Evolutionary conservation across 2,888 invertebrate species (phyloP).

Genomic region (Hydraecia micacea): DNA sequence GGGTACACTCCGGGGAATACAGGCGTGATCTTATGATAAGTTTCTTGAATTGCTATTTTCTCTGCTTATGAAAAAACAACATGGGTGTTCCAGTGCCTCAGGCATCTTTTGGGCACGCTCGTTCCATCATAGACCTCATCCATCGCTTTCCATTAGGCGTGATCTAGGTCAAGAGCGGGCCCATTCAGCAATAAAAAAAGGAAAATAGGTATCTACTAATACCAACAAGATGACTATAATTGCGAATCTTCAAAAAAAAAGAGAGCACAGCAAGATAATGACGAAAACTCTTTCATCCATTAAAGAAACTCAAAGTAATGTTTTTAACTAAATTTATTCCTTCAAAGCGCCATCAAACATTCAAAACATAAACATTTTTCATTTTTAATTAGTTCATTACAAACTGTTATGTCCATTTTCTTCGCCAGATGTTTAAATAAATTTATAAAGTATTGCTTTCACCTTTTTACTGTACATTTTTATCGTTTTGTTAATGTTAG

Average conservation of each 20-base stretch:
- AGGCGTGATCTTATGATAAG: neutral
- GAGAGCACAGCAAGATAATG: neutral
- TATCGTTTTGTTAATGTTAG: slow-evolving; percentile 26
- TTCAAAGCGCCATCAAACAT: slow-evolving; percentile 26
- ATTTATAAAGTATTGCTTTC: slow-evolving; percentile 48
- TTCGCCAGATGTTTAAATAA: slow-evolving; percentile 64
- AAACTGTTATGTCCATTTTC: slow-evolving; percentile 47
- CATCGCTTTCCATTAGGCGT: no score
- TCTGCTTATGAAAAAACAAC: neutral
- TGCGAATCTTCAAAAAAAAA: no score
- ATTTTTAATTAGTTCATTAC: slow-evolving; percentile 63
- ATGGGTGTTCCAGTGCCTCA: no score
- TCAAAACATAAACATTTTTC: slow-evolving; percentile 53
- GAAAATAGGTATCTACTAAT: no score
- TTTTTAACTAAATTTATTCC: slow-evolving; percentile 5
- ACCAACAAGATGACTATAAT: neutral
- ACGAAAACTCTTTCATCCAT: neutral
- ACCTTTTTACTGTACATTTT: slow-evolving; percentile 44
- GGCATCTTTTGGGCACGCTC: no score
- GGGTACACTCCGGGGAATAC: neutral
- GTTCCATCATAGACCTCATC: no score
- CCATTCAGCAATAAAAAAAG: no score
- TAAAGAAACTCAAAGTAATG: neutral
- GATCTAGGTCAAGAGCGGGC: no score
- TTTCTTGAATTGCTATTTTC: neutral